Evolutionary conservation across 1,140 invertebrate species (phyloP), one percentile per base, ranked within the genome.

Genomic region (Diorhabda sublineata): DNA sequence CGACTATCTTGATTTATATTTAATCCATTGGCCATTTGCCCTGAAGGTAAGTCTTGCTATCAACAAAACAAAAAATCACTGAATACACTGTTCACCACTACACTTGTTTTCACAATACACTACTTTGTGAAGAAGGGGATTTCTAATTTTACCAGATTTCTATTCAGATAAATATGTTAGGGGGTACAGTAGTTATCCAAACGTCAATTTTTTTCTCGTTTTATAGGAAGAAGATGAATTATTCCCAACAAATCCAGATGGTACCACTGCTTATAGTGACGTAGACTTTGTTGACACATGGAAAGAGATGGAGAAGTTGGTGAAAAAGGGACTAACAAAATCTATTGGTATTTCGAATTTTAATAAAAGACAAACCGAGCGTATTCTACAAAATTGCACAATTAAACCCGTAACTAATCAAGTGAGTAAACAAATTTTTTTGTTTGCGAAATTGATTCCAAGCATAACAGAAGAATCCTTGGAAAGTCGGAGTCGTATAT

Each of bases 261-360:
- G 87, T 7, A 84, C 84, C 65, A 79, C 76, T 8, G 72, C 77
- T 6, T 77, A 78, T 61, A 85, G 83, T 42, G 81, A 85, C 5
- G 85, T 87, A 1, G 94, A 97, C 80, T 96, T 92, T 76, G 73
- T 95, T n/a, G 95, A 97, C 74, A 95, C 95, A 0, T 98, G 95
- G 95, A 89, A 87, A 81, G 94, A 87, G 45, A 87, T 98, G 87
- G 96, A 97, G 83, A 84, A 89, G 52, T 86, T 91, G 60, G 88
- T 90, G 3, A 83, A 87, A 26, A 82, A 88, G 64, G 94, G 93
- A 2, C 82, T 94, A 8, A 84, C 86, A 0, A 88, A 84, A 63
- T 90, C 90, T 64, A 93, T 98, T 75, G 96, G 96, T 2, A 70
- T 98, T 2, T 96, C 94, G 45, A 98, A 98, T 80, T 98, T 98